phyloP scores from a whole-genome alignment of 1,140 invertebrate species.

The Drosophila leontia region DNA sequence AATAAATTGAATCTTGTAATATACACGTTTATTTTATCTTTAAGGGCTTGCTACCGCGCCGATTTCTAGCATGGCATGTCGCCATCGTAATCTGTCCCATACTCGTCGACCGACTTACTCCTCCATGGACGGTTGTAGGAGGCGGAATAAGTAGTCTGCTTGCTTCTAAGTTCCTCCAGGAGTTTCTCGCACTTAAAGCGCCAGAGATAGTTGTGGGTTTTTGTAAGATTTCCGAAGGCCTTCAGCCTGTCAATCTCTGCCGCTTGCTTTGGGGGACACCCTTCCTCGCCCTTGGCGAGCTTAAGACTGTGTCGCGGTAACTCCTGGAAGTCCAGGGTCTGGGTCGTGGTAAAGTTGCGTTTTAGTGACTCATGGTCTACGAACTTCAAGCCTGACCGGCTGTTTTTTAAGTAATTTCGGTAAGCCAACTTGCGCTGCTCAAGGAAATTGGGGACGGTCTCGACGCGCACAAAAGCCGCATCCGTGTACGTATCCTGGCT shows the following conservation, averaged over 20 bases:
- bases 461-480: not conserved
- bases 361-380: slow-evolving; percentile 23
- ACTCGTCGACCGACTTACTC: slow-evolving; percentile 13
- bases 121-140: slow-evolving; percentile 12
- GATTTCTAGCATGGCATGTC: slow-evolving; percentile 14
- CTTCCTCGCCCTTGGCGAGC: not conserved
- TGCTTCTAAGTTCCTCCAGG: not conserved
- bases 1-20: slow-evolving; percentile 85
- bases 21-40: slow-evolving; percentile 52
- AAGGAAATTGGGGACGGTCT: not conserved
- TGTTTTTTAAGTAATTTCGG: slow-evolving; percentile 31
- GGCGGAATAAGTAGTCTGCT: slow-evolving; percentile 43
- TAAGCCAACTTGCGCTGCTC: slow-evolving; percentile 33
- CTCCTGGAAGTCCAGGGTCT: slow-evolving; percentile 52
- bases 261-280: not conserved
- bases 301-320: slow-evolving; percentile 26
- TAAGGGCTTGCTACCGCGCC: not conserved
- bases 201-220: slow-evolving; percentile 25
- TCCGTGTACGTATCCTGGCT: slow-evolving; percentile 46
- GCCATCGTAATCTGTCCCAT: slow-evolving; percentile 30
- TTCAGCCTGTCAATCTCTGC: slow-evolving; percentile 40
- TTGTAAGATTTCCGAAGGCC: slow-evolving; percentile 52
- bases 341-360: slow-evolving; percentile 58
- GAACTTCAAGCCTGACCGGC: slow-evolving; percentile 25
- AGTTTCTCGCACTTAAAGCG: slow-evolving; percentile 13